A percentile compares a stretch with the other conserved stretches of the same genome.
phyloP scores from a whole-genome alignment of 53 echinoderm and acorn worm species.

The Echinarachnius parma region DNA sequence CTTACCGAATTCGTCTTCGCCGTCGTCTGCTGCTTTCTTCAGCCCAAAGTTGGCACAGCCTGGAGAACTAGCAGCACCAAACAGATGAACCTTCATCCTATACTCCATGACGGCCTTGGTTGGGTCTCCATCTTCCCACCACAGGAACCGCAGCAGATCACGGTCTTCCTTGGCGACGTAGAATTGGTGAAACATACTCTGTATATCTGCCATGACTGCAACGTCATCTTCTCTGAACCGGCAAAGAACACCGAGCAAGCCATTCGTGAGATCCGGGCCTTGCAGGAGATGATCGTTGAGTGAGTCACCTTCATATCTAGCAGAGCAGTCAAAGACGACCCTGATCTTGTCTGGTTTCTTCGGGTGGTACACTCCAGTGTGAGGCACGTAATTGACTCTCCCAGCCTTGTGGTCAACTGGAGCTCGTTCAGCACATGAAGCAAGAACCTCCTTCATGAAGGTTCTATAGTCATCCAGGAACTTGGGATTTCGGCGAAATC shows the following conservation, averaged over 20 bases:
- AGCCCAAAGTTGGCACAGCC: constrained; percentile 61
- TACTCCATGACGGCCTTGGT: constrained; percentile 35
- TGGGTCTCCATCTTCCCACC: constrained; percentile 62
- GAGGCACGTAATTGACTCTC: constrained; percentile 63
- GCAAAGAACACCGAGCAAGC: constrained; percentile 39
- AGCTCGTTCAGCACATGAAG: constrained; percentile 36
- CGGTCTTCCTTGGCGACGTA: constrained; percentile 44
- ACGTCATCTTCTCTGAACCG: constrained; percentile 54
- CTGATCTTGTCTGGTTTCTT: constrained; percentile 40
- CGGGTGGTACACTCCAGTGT: constrained; percentile 52
- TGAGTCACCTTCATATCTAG: constrained; percentile 47
- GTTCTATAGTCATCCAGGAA: constrained; percentile 34
- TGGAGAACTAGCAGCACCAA: constrained; percentile 62
- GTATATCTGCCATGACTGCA: constrained; percentile 59
- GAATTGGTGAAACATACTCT: constrained; percentile 69
- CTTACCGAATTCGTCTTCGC: constrained; percentile 32
- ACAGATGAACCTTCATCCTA: constrained; percentile 58
- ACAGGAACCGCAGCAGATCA: constrained; percentile 52
- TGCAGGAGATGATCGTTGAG: constrained; percentile 55
- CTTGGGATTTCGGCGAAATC: constrained; percentile 33
- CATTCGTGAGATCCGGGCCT: constrained; percentile 60
- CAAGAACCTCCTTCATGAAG: constrained; percentile 49
- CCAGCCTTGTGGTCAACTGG: not conserved
- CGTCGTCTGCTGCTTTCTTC: constrained; percentile 52
- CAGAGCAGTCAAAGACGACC: constrained; percentile 46